Conservation (phyloP, 92 coral and sea anemone genomes). For the Meandrina meandrites region DNA sequence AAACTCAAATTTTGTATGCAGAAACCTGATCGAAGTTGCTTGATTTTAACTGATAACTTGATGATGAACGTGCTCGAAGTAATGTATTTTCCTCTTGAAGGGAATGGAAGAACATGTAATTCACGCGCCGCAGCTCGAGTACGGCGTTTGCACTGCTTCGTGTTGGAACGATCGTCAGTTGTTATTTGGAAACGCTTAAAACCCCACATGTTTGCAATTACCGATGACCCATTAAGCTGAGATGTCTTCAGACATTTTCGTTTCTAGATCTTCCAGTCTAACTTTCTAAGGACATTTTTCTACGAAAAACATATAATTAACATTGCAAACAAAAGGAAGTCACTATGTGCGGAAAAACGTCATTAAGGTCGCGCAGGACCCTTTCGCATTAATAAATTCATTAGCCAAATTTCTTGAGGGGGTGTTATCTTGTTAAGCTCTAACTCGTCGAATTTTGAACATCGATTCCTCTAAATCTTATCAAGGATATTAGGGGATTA, state of each 20-base stretch:
- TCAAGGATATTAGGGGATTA: too few relatives aligned
- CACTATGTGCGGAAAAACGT: neutral
- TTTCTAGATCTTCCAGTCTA: neutral
- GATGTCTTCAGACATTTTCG: neutral
- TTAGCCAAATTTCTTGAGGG: too few relatives aligned
- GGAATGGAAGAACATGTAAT: neutral
- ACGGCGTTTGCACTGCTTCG: neutral
- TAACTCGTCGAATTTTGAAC: too few relatives aligned
- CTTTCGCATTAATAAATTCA: too few relatives aligned
- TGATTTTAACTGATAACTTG: neutral
- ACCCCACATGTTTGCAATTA: neutral
- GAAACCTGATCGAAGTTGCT: neutral
- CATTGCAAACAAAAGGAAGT: neutral
- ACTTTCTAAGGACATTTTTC: neutral
- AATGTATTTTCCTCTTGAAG: neutral
- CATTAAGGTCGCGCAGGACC: too few relatives aligned
- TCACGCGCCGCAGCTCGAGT: neutral
- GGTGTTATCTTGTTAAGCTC: too few relatives aligned
- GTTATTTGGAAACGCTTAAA: neutral
- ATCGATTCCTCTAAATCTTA: too few relatives aligned
- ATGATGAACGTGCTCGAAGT: neutral
- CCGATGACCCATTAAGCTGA: too few relatives aligned
- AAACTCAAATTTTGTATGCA: neutral
- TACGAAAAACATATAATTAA: too few relatives aligned
- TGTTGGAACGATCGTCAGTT: neutral